phyloP scores from a whole-genome alignment of 2,797 vertebrate species.

The Typhlichthys subterraneus region DNA sequence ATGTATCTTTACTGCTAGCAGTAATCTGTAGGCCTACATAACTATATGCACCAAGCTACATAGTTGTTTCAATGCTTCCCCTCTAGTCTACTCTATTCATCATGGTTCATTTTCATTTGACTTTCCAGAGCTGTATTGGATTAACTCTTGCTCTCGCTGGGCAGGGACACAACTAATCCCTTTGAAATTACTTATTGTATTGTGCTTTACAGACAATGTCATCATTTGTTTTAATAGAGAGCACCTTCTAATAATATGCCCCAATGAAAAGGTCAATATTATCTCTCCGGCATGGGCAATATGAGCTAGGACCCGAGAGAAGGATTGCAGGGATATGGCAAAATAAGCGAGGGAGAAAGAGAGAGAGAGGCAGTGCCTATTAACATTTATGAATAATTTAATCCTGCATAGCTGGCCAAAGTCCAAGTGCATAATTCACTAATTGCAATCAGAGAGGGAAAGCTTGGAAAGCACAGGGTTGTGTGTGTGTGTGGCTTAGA shows the following conservation, averaged over 20 bases:
- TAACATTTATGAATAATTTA: slow-evolving; percentile 80
- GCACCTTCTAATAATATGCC: slow-evolving; percentile 65
- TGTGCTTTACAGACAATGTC: slow-evolving; percentile 62
- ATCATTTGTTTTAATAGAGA: slow-evolving; percentile 72
- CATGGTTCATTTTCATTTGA: slow-evolving; percentile 55
- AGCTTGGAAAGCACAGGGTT: slow-evolving; percentile 45
- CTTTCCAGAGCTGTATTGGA: slow-evolving; percentile 43
- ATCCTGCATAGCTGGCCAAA: slow-evolving; percentile 72
- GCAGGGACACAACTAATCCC: slow-evolving; percentile 52
- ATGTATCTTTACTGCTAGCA: neutral
- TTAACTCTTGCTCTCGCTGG: slow-evolving; percentile 33
- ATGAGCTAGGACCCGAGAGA: slow-evolving; percentile 45
- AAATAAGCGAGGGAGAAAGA: neutral
- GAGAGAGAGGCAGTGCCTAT: slow-evolving; percentile 48
- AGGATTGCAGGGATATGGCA: slow-evolving; percentile 27
- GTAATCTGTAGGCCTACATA: neutral
- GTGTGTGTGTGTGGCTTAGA: slow-evolving; percentile 19
- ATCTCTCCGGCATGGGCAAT: slow-evolving; percentile 57
- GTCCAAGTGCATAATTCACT: slow-evolving; percentile 79
- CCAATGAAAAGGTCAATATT: slow-evolving; percentile 74
- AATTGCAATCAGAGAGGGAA: slow-evolving; percentile 75
- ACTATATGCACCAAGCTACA: neutral
- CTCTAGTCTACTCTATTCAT: slow-evolving; percentile 47
- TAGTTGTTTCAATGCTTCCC: neutral
- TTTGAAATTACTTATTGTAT: slow-evolving; percentile 66